phyloP scores from a whole-genome alignment of 2,797 vertebrate genomes.

The Rhynchonycteris naso region DNA sequence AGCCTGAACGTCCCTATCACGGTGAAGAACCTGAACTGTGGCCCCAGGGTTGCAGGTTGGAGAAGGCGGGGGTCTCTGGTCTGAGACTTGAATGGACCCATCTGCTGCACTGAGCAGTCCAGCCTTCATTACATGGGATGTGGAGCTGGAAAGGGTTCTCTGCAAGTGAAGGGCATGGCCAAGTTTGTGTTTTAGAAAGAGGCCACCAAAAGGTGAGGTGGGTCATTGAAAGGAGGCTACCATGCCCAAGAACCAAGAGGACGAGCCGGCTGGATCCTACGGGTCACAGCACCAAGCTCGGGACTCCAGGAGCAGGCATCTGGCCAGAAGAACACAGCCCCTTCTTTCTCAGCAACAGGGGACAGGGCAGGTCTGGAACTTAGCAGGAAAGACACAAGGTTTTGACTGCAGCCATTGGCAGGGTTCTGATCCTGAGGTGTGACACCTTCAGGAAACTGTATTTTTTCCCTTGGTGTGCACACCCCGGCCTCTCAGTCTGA shows the following conservation, averaged over 20 bases:
- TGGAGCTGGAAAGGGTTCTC: no score
- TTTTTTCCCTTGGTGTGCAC: fast-evolving
- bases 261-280: fast-evolving
- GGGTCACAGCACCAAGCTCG: background rate
- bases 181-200: background rate
- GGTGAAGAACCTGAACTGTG: fast-evolving
- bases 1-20: background rate
- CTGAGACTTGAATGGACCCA: background rate
- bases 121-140: fast-evolving
- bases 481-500: background rate
- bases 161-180: no score
- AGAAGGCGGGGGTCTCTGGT: background rate
- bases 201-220: fast-evolving
- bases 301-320: fast-evolving
- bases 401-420: fast-evolving
- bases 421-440: fast-evolving
- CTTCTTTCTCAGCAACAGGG: background rate
- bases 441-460: background rate
- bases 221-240: fast-evolving
- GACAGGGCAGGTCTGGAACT: fast-evolving
- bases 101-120: fast-evolving
- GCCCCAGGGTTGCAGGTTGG: fast-evolving
- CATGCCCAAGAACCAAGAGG: fast-evolving
- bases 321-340: fast-evolving
- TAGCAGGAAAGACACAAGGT: background rate